phyloP scores from a whole-genome alignment of 2,797 vertebrate genomes.

The Varecia variegata region DNA sequence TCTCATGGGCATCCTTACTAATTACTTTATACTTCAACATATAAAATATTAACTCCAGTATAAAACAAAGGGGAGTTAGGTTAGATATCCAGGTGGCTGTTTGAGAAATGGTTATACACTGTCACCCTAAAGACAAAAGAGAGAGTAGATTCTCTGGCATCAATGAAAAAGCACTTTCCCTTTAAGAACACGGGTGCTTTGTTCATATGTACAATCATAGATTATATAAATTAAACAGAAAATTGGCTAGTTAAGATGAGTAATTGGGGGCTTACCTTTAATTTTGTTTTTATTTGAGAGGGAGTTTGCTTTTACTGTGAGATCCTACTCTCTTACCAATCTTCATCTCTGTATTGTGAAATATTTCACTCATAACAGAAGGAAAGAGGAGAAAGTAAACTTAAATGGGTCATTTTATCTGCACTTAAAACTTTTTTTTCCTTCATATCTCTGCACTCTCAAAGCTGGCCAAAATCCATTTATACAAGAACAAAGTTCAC shows the following conservation, averaged over 20 bases:
- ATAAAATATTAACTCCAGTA: background rate
- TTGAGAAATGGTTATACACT: background rate
- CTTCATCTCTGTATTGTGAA: constrained; percentile 44
- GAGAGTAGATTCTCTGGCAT: background rate
- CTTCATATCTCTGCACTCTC: background rate
- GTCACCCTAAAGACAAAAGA: background rate
- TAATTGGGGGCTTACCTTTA: constrained; percentile 36
- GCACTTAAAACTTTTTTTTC: constrained; percentile 36
- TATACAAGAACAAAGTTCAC: constrained; percentile 48
- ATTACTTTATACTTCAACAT: background rate
- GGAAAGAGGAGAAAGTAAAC: background rate
- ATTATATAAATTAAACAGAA: background rate
- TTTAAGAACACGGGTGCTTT: background rate
- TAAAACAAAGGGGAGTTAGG: background rate
- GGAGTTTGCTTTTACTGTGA: constrained; percentile 62
- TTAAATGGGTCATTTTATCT: constrained; percentile 50
- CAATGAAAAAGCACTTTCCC: background rate
- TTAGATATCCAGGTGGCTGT: background rate
- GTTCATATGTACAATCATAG: background rate
- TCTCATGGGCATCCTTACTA: background rate
- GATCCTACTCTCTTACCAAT: constrained; percentile 7
- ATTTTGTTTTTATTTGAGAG: constrained; percentile 58
- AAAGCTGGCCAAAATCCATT: constrained; percentile 51
- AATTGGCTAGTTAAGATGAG: background rate
- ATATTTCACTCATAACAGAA: constrained; percentile 33